Evolutionary conservation across 2,888 invertebrate species (phyloP).

Genomic region (Scaptomyza polygonia): DNA sequence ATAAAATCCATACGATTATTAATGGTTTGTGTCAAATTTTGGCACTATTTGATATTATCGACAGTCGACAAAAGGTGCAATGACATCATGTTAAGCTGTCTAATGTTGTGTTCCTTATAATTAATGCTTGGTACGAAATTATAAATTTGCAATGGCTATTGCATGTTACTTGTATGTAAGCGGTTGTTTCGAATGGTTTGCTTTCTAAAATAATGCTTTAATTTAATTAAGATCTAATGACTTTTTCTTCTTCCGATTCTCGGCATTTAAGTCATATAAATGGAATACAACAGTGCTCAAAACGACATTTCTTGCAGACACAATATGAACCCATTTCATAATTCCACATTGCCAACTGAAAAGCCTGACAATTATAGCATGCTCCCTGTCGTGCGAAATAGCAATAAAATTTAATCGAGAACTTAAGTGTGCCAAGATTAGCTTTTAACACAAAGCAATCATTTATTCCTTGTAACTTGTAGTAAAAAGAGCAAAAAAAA

Average conservation of each 20-base stretch:
- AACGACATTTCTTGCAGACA: neutral
- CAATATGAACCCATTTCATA: neutral
- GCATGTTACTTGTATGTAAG: neutral
- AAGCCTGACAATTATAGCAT: neutral
- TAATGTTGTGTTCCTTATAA: slow-evolving; percentile 23
- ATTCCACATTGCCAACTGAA: neutral
- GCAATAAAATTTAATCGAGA: neutral
- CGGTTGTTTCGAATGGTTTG: neutral
- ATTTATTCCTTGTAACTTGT: neutral
- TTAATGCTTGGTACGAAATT: slow-evolving; percentile 2
- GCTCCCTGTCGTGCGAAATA: neutral
- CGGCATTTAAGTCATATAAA: no score
- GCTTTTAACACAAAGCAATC: neutral
- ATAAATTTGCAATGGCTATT: slow-evolving; percentile 5
- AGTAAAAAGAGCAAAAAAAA: neutral
- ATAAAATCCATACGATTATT: slow-evolving; percentile 69
- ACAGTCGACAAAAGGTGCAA: slow-evolving; percentile 30
- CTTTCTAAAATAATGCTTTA: neutral
- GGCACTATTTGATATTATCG: slow-evolving; percentile 62
- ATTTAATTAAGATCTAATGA: neutral
- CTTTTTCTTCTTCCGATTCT: no score
- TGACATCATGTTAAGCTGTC: slow-evolving; percentile 61
- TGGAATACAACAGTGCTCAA: no score
- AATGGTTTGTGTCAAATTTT: slow-evolving; percentile 58
- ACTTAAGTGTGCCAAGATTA: neutral